phyloP scores from a whole-genome alignment of 2,797 vertebrate species.

The Ctenosaura bakeri region DNA sequence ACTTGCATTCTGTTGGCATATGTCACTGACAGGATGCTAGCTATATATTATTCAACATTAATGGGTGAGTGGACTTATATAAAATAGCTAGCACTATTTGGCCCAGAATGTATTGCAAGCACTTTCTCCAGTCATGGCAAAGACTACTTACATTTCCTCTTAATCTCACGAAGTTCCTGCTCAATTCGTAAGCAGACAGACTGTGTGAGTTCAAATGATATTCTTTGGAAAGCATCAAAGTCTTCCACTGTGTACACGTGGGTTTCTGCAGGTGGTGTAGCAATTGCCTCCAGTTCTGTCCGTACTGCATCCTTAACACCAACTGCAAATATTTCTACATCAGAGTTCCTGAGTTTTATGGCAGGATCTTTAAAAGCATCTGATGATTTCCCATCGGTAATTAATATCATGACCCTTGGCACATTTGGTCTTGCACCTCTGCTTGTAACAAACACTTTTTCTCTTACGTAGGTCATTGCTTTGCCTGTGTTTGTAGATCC shows the following conservation, averaged over 20 bases:
- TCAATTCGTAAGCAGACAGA: conserved; percentile 97
- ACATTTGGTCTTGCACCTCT: conserved; percentile 91
- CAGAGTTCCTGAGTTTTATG: conserved; percentile 86
- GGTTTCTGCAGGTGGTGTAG: conserved; percentile 89
- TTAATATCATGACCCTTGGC: conserved; percentile 94
- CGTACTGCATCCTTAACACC: conserved; percentile 97
- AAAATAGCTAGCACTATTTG: conserved; percentile 14
- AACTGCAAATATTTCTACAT: conserved; percentile 97
- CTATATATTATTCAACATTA: too few species aligned
- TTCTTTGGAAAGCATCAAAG: conserved; percentile 97
- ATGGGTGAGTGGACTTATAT: not conserved
- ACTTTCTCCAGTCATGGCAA: conserved; percentile 11
- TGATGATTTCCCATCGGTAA: conserved; percentile 97
- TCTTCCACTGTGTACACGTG: conserved; percentile 98
- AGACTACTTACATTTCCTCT: conserved; percentile 88
- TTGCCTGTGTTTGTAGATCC: conserved; percentile 98
- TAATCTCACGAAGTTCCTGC: conserved; percentile 90
- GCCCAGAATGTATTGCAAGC: not conserved
- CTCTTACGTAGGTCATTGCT: conserved; percentile 95
- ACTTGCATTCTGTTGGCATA: too few species aligned
- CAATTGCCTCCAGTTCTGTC: conserved; percentile 93
- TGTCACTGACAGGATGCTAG: too few species aligned
- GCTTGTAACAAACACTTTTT: conserved; percentile 88
- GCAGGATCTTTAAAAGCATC: conserved; percentile 95
- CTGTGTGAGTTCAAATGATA: conserved; percentile 95